Evolutionary conservation across 2,888 invertebrate genomes (phyloP).

Genomic region (Dicyrtomina minuta): DNA sequence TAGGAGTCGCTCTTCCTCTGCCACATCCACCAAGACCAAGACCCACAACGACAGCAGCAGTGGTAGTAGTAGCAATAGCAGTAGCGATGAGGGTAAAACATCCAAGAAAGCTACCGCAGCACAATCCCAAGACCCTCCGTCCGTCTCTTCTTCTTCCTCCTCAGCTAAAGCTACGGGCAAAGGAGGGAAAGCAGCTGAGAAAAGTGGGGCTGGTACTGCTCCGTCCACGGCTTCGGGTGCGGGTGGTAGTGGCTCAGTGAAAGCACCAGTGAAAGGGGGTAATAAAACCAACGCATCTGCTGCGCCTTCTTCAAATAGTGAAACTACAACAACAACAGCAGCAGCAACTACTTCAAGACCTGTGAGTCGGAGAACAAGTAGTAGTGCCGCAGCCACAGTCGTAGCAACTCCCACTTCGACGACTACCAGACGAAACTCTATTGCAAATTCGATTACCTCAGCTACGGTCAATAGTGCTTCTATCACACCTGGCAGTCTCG

Average conservation of each 20-base stretch:
- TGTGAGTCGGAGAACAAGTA: slow-evolving; percentile 1
- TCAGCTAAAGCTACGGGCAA: too few relatives aligned
- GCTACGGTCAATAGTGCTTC: too few relatives aligned
- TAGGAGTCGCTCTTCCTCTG: neutral
- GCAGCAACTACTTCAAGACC: neutral
- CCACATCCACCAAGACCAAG: neutral
- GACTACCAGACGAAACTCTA: neutral
- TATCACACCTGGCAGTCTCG: too few relatives aligned
- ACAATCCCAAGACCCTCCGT: too few relatives aligned
- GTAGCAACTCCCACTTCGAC: too few relatives aligned
- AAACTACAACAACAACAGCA: too few relatives aligned
- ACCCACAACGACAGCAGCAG: slow-evolving; percentile 2
- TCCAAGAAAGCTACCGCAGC: neutral
- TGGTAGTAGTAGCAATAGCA: neutral
- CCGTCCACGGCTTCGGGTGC: neutral
- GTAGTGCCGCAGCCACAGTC: too few relatives aligned
- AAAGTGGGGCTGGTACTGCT: neutral
- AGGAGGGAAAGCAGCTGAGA: too few relatives aligned
- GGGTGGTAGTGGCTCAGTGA: neutral
- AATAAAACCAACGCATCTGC: too few relatives aligned
- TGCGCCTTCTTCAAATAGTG: too few relatives aligned
- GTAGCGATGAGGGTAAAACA: neutral
- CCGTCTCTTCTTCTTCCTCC: too few relatives aligned
- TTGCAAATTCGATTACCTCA: neutral
- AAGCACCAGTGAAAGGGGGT: neutral